phyloP scores from a whole-genome alignment of 2,888 invertebrate genomes.

The Eupithecia dodoneata region DNA sequence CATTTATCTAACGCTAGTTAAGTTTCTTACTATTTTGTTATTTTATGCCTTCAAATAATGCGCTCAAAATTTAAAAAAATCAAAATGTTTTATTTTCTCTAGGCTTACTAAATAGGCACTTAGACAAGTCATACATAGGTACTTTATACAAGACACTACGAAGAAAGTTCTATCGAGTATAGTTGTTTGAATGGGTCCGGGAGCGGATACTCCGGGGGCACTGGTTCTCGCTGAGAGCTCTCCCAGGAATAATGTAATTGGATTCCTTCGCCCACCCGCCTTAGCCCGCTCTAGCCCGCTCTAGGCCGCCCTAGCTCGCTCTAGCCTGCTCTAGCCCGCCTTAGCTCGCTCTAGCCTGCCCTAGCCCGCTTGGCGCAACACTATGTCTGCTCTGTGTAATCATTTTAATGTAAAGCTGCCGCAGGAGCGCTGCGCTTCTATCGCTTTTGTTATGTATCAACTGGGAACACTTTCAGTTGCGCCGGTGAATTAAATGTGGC shows the following conservation, averaged over 20 bases:
- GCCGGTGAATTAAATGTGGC: no score
- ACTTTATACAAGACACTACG: no score
- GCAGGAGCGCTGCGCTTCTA: conserved; percentile 1
- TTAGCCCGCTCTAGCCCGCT: background rate
- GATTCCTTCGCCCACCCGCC: conserved; percentile 12
- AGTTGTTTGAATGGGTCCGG: no score
- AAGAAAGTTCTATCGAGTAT: no score
- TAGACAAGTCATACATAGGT: no score
- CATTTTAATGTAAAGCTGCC: background rate
- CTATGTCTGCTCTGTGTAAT: conserved; percentile 5
- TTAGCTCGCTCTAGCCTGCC: background rate
- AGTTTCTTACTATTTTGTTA: no score
- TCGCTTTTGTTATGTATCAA: background rate
- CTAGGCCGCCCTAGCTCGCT: background rate
- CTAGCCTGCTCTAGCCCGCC: background rate
- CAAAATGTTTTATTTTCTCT: no score
- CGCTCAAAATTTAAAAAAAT: no score
- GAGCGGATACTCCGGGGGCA: background rate
- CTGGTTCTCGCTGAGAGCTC: background rate
- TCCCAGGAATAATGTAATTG: conserved; percentile 24
- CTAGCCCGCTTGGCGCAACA: background rate
- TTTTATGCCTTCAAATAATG: no score
- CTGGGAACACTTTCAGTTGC: background rate
- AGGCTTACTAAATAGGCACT: no score
- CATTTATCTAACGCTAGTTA: no score